These are phyloP conservation scores for Sebastolobus altivelis DNA, from an alignment of 2,797 vertebrate species.

Conservation along the genomic window DNA sequence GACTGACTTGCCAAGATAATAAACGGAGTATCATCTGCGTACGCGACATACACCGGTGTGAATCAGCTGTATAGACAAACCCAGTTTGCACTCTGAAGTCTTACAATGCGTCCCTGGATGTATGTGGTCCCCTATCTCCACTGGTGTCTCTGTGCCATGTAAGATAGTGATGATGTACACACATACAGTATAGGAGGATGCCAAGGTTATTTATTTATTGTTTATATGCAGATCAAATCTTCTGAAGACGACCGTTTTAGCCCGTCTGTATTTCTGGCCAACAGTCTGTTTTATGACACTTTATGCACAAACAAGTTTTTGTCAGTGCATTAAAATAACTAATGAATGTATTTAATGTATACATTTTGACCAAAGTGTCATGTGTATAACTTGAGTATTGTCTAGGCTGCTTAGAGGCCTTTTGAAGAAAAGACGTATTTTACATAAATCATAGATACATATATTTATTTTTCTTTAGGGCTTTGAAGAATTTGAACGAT, in stretches of 20 bases:
- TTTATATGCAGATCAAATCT: constrained; percentile 64
- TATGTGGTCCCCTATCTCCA: constrained; percentile 52
- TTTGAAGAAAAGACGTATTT: constrained; percentile 77
- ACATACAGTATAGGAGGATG: constrained; percentile 52
- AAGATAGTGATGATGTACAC: constrained; percentile 40
- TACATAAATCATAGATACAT: constrained; percentile 78
- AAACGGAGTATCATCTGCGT: constrained; percentile 26
- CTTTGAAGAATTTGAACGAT: constrained; percentile 61
- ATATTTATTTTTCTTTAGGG: constrained; percentile 82
- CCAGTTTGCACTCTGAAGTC: constrained; percentile 82
- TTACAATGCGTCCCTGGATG: constrained; percentile 73
- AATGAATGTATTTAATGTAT: constrained; percentile 74
- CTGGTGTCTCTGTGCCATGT: constrained; percentile 54
- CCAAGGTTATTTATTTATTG: constrained; percentile 69
- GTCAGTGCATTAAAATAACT: constrained; percentile 67
- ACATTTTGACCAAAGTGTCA: constrained; percentile 64
- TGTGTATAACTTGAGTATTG: constrained; percentile 56
- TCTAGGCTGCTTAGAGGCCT: constrained; percentile 61
- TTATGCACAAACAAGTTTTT: constrained; percentile 70
- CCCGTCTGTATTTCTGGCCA: constrained; percentile 60
- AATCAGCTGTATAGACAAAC: constrained; percentile 53
- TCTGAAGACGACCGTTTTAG: constrained; percentile 66
- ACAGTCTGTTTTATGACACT: constrained; percentile 62
- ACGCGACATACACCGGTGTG: constrained; percentile 20
- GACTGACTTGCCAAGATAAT: constrained; percentile 33